A percentile compares a stretch with the other conserved stretches of the same genome.
phyloP scores from a whole-genome alignment of 2,797 vertebrate species.

The Rousettus madagascariensis region DNA sequence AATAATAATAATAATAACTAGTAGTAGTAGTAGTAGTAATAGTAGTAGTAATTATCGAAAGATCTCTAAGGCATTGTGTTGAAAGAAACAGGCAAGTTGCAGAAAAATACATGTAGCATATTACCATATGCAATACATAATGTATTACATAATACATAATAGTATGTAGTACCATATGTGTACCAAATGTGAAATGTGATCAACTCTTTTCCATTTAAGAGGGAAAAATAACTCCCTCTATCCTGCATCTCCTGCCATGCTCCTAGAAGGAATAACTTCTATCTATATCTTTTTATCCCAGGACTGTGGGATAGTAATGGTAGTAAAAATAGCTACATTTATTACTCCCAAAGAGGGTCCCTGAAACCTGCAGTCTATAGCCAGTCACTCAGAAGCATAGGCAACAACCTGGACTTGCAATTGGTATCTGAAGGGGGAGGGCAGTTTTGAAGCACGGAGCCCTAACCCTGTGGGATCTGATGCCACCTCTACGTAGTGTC shows the following conservation, averaged over 20 bases:
- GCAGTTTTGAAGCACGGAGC: too few species aligned
- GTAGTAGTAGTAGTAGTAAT: background rate
- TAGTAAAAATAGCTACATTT: background rate
- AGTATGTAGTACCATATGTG: too few species aligned
- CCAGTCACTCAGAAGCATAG: too few species aligned
- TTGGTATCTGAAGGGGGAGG: too few species aligned
- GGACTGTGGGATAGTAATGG: background rate
- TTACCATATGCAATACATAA: too few species aligned
- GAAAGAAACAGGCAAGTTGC: background rate
- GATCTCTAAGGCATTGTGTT: background rate
- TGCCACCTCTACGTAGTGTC: too few species aligned
- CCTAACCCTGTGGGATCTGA: too few species aligned
- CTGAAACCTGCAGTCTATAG: too few species aligned
- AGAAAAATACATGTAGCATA: background rate
- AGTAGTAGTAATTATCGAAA: background rate
- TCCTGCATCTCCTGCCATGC: too few species aligned
- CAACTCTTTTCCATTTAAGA: background rate
- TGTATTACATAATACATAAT: background rate
- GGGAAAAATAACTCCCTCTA: background rate
- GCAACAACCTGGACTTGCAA: too few species aligned
- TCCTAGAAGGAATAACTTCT: background rate
- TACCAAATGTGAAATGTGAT: background rate
- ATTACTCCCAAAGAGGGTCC: background rate
- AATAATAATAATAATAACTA: too few species aligned
- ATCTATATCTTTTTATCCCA: background rate